Evolutionary conservation across 2,113 vertebrate genomes (phyloP).

Genomic region (Chionodraco myersi): DNA sequence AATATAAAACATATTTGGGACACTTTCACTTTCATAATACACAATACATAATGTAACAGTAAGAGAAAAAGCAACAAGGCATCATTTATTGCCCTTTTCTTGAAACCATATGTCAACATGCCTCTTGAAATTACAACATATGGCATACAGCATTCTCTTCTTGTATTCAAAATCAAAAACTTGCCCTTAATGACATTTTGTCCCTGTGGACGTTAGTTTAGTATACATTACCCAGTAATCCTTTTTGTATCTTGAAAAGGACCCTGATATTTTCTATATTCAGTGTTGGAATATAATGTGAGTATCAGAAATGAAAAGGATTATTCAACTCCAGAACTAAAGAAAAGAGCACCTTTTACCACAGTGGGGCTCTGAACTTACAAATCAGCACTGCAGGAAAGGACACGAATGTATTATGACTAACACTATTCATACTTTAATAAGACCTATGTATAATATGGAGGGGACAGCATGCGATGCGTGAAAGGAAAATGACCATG

Average conservation of each 20-base stretch:
- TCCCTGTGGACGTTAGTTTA: constrained; percentile 8
- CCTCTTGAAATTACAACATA: neutral
- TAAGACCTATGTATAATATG: constrained; percentile 32
- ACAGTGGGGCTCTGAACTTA: constrained; percentile 15
- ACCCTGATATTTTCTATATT: constrained; percentile 3
- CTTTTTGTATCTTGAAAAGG: neutral
- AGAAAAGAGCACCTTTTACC: neutral
- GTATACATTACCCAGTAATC: no score
- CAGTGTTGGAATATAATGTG: neutral
- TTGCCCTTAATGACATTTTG: neutral
- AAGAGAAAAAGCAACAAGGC: no score
- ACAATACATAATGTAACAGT: neutral
- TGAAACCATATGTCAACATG: neutral
- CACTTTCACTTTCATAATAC: constrained; percentile 2
- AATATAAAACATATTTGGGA: constrained; percentile 6
- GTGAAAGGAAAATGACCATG: constrained; percentile 50
- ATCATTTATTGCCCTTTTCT: neutral
- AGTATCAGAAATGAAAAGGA: constrained; percentile 11
- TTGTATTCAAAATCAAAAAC: constrained; percentile 1
- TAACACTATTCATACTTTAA: constrained; percentile 14
- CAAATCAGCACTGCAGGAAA: neutral
- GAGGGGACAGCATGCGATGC: constrained; percentile 30
- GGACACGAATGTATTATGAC: neutral
- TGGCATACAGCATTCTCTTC: neutral
- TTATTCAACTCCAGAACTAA: neutral